Conservation (phyloP, 2,113 vertebrate species). For the Coracopsis vasa region DNA sequence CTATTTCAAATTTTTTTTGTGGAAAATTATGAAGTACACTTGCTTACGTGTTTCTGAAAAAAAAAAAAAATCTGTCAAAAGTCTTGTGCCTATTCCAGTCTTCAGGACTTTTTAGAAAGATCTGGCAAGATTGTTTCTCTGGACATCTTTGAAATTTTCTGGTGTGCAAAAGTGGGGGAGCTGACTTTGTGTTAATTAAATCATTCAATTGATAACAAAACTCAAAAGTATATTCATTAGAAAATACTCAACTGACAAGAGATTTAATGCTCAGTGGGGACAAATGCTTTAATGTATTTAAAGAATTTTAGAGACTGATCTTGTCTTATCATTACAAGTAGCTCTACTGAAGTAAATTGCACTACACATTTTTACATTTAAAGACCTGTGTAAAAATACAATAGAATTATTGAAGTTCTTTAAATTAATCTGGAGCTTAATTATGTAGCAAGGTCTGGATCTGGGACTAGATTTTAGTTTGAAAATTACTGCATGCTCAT, state of each 20-base stretch:
- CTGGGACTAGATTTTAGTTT: neutral
- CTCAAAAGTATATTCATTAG: slow-evolving; percentile 53
- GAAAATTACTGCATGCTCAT: neutral
- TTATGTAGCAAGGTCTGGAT: neutral
- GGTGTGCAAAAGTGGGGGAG: neutral
- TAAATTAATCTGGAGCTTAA: neutral
- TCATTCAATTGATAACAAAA: slow-evolving; percentile 34
- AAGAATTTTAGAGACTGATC: slow-evolving; percentile 34
- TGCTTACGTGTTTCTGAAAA: neutral
- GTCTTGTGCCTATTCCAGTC: neutral
- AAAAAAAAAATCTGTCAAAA: neutral
- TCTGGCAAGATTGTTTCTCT: neutral
- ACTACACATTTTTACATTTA: neutral
- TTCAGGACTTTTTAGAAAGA: neutral
- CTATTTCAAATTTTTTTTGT: neutral
- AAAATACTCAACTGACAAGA: slow-evolving; percentile 30
- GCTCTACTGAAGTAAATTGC: neutral
- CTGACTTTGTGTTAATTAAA: slow-evolving; percentile 25
- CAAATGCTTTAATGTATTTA: slow-evolving; percentile 43
- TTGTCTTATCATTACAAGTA: neutral
- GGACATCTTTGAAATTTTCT: neutral
- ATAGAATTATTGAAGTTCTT: neutral
- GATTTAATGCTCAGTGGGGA: slow-evolving; percentile 31
- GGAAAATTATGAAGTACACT: neutral
- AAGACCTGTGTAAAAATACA: neutral